Base-by-base conservation (phyloP, 2,113 vertebrate species). In the Martes martes region DNA sequence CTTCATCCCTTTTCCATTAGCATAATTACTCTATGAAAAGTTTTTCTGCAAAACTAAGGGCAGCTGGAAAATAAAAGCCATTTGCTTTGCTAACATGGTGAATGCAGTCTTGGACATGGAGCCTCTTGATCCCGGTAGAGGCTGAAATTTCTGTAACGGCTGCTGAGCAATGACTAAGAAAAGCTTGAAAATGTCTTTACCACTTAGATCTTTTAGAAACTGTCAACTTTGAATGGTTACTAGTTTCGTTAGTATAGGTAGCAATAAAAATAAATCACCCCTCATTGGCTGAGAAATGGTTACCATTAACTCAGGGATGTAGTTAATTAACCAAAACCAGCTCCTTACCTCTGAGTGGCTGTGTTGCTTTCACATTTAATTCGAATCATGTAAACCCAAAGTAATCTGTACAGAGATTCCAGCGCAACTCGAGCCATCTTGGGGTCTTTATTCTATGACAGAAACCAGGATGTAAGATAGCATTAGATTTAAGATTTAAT, bases 341-440 rank as follows among this genome's bases (percentile, higher is more conserved):
- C 61, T 1, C 61, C 84, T 97, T 99, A 99, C 99, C 99, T 99
- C 98, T 99, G 99, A 79, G 99, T 99, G 96, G 99, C 99, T 18
- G 99, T 99, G 98, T 99, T 99, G 98, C 99, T 99, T 99, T 99
- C 99, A 98, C 99, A 99, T 99, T 99, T 99, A 98, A 99, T 99
- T 97, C 99, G 99, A 97, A 99, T 99, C 99, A 99, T 99, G 98
- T 99, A 99, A 97, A 99, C 99, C 99, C 99, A 99, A 31, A 99
- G 99, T 95, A 99, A 98, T 98, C 99, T 99, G 98, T 99, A 99
- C 42, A 99, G 99, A 31, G 99, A 99, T 98, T 99, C 99, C 94
- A 99, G 98, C 85, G 99, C 99, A 98, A 99, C 99, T n/a, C 99
- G 99, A 28, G 99, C 99, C 99, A 99, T 99, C 99, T 99, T 99